Conservation (phyloP, 1,140 invertebrate species). For the Diorhabda carinulata region DNA sequence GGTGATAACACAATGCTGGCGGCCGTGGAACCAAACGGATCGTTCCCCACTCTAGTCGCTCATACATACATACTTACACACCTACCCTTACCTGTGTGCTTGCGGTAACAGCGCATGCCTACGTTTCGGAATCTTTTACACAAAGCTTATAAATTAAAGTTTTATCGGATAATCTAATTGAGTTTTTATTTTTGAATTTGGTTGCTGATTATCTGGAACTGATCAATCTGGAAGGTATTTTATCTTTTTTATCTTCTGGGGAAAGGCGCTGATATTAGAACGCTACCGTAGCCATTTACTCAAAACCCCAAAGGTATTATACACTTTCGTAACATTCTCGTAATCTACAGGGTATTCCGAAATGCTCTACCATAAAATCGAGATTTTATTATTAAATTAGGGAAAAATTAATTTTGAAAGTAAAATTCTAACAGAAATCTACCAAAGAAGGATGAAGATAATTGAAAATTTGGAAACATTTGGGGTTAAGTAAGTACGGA, state of each 20-base stretch:
- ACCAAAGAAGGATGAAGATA: too few relatives aligned
- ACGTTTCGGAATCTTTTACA: constrained; percentile 1
- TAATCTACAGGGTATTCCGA: too few relatives aligned
- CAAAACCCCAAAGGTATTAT: too few relatives aligned
- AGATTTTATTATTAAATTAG: too few relatives aligned
- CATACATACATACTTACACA: background rate
- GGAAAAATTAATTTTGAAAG: too few relatives aligned
- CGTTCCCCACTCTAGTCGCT: constrained; percentile 14
- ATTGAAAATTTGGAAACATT: too few relatives aligned
- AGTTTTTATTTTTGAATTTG: constrained; percentile 5
- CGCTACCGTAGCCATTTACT: background rate
- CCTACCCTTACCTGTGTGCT: constrained; percentile 24
- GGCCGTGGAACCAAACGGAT: constrained; percentile 11
- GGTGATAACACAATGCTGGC: constrained; percentile 26
- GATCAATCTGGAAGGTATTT: constrained; percentile 11
- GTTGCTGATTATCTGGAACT: constrained; percentile 13
- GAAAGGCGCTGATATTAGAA: background rate
- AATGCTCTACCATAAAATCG: too few relatives aligned
- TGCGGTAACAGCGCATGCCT: constrained; percentile 13
- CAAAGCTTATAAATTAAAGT: constrained; percentile 13
- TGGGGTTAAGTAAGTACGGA: too few relatives aligned
- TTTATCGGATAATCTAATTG: constrained; percentile 19
- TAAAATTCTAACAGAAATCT: too few relatives aligned
- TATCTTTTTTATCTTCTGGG: background rate
- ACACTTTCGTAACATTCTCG: too few relatives aligned